A percentile compares a stretch with the other conserved stretches of the same genome.
Evolutionary conservation across 2,797 vertebrate genomes (phyloP).

Genomic region (Rhynchonycteris naso): DNA sequence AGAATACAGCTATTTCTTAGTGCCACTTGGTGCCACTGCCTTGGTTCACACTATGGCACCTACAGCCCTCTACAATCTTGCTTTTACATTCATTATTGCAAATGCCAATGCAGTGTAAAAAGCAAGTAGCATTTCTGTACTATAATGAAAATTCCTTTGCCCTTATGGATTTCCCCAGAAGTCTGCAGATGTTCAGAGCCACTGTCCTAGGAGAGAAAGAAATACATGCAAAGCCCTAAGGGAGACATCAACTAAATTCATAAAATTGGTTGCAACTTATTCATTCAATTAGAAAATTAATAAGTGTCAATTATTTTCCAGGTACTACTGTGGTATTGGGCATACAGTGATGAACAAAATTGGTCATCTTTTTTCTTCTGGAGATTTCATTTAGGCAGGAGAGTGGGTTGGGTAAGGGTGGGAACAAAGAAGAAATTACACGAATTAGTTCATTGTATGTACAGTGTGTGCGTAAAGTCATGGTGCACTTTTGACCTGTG

Average conservation of each 20-base stretch:
- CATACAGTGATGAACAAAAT: background rate
- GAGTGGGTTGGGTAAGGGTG: background rate
- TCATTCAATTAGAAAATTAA: background rate
- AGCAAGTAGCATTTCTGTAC: background rate
- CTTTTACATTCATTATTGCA: background rate
- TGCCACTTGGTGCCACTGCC: background rate
- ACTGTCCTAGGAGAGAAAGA: background rate
- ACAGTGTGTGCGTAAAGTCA: no score
- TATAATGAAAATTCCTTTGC: background rate
- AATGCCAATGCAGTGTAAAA: background rate
- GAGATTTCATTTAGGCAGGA: background rate
- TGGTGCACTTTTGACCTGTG: no score
- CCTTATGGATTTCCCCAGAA: background rate
- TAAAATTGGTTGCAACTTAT: background rate
- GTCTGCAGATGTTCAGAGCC: background rate
- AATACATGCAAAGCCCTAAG: background rate
- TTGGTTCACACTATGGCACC: background rate
- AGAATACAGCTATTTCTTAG: background rate
- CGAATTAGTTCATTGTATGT: background rate
- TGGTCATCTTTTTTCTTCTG: background rate
- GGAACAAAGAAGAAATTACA: background rate
- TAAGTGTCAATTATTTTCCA: background rate
- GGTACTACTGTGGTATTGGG: background rate
- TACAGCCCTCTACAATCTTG: background rate
- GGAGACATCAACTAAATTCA: background rate